Conservation (phyloP, 2,113 vertebrate genomes). For the Mionectes macconnelli region DNA sequence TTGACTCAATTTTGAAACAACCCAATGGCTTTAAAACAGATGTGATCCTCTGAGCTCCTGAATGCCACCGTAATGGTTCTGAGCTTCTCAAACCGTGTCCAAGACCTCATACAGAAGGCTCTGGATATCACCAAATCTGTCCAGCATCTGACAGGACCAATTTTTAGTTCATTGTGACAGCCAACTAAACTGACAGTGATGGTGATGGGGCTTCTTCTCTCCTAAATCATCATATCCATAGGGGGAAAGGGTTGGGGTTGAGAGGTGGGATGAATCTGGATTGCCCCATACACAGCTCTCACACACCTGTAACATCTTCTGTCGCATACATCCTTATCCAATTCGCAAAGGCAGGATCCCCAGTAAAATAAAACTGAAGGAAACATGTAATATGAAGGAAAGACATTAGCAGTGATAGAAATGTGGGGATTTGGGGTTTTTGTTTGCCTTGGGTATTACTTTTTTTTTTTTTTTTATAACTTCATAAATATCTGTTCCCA, state of each 20-base stretch:
- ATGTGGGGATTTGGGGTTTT: neutral
- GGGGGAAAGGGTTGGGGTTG: neutral
- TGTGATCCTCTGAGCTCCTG: neutral
- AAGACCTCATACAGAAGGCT: neutral
- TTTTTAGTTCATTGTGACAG: neutral
- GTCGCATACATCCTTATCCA: neutral
- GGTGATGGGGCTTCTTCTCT: neutral
- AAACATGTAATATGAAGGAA: neutral
- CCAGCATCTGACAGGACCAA: neutral
- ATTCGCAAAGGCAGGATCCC: neutral
- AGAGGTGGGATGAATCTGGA: neutral
- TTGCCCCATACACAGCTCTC: neutral
- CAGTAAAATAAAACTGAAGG: neutral
- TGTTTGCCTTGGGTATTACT: neutral
- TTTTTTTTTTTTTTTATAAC: neutral
- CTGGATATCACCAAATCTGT: neutral
- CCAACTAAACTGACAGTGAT: neutral
- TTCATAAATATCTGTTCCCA: neutral
- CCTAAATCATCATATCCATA: accelerated
- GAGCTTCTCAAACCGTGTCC: neutral
- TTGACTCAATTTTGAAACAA: neutral
- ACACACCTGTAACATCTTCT: neutral
- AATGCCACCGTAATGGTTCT: neutral
- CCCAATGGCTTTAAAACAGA: neutral
- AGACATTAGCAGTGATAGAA: neutral